Evolutionary conservation across 2,113 vertebrate genomes (phyloP).

Genomic region (Notechis scutatus): DNA sequence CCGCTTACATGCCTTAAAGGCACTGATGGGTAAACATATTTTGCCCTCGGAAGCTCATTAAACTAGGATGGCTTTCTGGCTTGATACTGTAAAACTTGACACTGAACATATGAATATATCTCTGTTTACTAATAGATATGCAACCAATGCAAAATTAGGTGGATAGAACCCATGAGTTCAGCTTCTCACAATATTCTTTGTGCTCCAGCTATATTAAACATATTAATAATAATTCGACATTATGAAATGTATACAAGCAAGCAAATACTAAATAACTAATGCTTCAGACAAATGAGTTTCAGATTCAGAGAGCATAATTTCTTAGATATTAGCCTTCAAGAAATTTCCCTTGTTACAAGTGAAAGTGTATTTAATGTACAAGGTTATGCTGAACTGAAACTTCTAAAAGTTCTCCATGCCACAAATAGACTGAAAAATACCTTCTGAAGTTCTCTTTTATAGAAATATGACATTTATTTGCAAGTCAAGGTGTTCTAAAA

Average conservation of each 20-base stretch:
- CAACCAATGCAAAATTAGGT: neutral
- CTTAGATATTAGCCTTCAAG: neutral
- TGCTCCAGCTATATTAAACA: neutral
- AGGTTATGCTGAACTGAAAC: neutral
- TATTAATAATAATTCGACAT: neutral
- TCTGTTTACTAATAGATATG: neutral
- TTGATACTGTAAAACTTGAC: neutral
- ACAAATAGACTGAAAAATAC: neutral
- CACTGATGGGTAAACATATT: neutral
- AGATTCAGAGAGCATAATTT: neutral
- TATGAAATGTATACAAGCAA: neutral
- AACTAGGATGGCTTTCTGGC: neutral
- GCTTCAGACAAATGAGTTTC: neutral
- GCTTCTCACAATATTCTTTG: neutral
- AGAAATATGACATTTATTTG: neutral
- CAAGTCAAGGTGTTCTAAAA: neutral
- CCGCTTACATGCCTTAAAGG: neutral
- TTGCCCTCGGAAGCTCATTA: neutral
- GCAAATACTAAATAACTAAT: neutral
- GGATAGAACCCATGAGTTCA: neutral
- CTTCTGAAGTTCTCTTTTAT: neutral
- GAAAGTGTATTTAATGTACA: neutral
- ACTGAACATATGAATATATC: neutral
- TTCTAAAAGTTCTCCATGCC: neutral
- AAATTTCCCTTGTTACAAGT: neutral